Evolutionary conservation across 2,797 vertebrate species (phyloP).

Genomic region (Gila robusta): DNA sequence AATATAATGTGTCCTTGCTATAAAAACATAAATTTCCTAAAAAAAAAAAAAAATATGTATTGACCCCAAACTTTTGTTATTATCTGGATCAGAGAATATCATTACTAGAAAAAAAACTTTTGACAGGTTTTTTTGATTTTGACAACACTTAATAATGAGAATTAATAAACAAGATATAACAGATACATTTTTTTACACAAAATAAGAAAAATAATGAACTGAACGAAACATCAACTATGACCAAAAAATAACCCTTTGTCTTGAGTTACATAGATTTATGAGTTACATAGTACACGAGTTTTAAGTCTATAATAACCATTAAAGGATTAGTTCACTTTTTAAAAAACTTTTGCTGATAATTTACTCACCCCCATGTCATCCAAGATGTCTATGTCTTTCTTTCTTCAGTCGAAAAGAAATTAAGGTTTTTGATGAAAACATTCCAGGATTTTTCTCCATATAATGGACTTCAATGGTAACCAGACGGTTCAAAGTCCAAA

Average conservation of each 20-base stretch:
- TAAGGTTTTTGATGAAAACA: too few relatives aligned
- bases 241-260: not conserved
- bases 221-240: not conserved
- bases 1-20: not conserved
- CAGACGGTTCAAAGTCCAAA: too few relatives aligned
- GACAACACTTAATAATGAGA: not conserved
- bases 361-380: too few relatives aligned
- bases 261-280: not conserved
- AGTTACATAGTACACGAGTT: not conserved
- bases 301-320: not conserved
- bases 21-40: too few relatives aligned
- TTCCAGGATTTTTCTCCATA: too few relatives aligned
- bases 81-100: not conserved
- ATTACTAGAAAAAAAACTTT: not conserved
- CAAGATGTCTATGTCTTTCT: too few relatives aligned
- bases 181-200: not conserved
- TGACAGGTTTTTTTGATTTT: not conserved
- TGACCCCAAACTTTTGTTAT: not conserved
- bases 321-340: too few relatives aligned
- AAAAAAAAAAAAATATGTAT: not conserved
- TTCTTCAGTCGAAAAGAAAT: too few relatives aligned
- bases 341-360: too few relatives aligned
- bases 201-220: not conserved
- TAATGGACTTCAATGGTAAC: too few relatives aligned
- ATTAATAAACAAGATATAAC: not conserved